phyloP scores from a whole-genome alignment of 2,797 vertebrate genomes.

The Cossypha caffra region DNA sequence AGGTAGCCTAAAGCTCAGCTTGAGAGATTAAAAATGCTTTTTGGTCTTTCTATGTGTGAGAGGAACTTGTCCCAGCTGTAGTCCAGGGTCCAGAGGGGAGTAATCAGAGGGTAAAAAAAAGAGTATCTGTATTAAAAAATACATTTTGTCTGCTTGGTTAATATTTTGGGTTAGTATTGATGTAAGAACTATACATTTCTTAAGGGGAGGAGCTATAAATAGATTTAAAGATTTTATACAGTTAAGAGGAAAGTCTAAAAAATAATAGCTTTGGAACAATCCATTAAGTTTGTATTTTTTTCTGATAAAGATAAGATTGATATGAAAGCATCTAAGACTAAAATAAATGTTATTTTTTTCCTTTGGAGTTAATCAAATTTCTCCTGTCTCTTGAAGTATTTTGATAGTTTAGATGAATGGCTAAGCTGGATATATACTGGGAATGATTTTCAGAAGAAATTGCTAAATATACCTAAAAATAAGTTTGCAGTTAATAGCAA shows the following conservation, averaged over 20 bases:
- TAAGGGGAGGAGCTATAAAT: not conserved
- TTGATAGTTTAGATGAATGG: not conserved
- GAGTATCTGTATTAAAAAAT: not conserved
- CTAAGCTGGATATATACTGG: not conserved
- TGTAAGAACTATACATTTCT: not conserved
- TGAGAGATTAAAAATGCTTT: rapidly evolving
- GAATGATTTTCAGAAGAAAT: not conserved
- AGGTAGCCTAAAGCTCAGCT: not conserved
- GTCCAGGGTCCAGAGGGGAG: not conserved
- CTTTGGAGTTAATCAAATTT: not conserved
- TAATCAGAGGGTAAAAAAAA: not conserved
- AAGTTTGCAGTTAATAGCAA: not conserved
- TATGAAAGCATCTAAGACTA: not conserved
- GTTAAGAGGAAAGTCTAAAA: not conserved
- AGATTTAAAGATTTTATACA: not conserved
- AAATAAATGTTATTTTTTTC: not conserved
- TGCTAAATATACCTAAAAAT: rapidly evolving
- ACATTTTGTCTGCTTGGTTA: not conserved
- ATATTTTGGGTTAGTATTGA: not conserved
- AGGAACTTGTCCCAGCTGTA: not conserved
- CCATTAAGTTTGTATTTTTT: not conserved
- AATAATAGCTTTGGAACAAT: not conserved
- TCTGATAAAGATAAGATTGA: not conserved
- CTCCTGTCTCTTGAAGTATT: not conserved
- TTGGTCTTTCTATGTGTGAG: not conserved